Evolutionary conservation across 2,113 vertebrate genomes (phyloP), one percentile per base, ranked within the genome.

Genomic region (Cettia cetti): DNA sequence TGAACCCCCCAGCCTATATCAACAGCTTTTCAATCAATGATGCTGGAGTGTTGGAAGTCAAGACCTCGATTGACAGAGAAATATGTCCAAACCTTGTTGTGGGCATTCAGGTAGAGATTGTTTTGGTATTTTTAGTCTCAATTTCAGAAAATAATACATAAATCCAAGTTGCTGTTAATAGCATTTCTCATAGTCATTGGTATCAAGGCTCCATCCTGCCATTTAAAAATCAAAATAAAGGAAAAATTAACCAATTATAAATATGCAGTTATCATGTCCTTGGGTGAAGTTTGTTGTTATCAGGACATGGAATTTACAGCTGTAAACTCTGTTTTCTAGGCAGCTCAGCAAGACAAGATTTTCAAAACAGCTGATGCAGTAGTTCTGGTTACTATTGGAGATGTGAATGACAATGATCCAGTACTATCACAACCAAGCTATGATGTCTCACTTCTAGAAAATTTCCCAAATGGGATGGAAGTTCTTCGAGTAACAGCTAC

Each of bases 351-450:
- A 18, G 97, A 98, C 17, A 97, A 98, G 61, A 3, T 1, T 28
- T 85, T 96, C 22, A 99, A 99, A 94, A 97, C 96, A 10, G 97
- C 97, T 23, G 88, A 97, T 21, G 93, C 98, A 53, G 15, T 97
- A 28, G 97, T 99, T n/a, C 59, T 92, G 14, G 94, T 98, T 84
- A 97, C 89, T 8, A 69, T 98, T 31, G 90, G 97, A 75, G 98
- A 98, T 35, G 63, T 74, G 59, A 97, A 98, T 28, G 98, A 98
- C 92, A 97, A 98, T 9, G 0, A 1, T 56, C 98, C 98, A 10
- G 77, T 72, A 50, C 95, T 98, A 35, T 96, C 98, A 75, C 66
- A 94, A 68, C 3, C 14, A 26, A 64, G 50, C 28, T 98, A 98
- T 65, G n/a, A 39, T 11, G 35, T 87, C 17, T 76, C 78, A 13